Percentiles rank a stretch among this genome's conserved stretches.
These are phyloP conservation scores for Rhynchonycteris naso DNA, from an alignment of 2,797 vertebrate species.

Conservation along the genomic window DNA sequence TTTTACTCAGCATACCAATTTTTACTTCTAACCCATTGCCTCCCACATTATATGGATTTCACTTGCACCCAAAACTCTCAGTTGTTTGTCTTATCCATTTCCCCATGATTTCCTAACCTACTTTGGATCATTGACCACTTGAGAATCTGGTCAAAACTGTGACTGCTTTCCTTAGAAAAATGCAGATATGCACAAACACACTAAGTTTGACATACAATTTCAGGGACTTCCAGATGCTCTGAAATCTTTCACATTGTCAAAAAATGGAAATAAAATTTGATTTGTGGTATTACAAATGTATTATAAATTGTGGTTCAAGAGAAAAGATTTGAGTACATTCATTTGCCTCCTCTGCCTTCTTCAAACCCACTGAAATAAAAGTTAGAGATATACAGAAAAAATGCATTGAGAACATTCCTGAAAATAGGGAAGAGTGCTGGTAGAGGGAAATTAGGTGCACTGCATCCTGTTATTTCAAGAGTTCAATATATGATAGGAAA, in stretches of 20 bases:
- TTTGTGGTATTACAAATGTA: conserved; percentile 48
- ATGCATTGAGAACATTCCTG: conserved; percentile 6
- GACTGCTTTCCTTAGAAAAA: conserved; percentile 32
- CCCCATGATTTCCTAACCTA: not conserved
- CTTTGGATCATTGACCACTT: not conserved
- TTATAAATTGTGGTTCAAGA: conserved; percentile 52
- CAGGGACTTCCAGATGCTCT: conserved; percentile 7
- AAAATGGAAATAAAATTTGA: conserved; percentile 1
- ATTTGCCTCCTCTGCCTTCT: conserved; percentile 31
- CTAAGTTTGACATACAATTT: not conserved
- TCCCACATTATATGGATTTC: not conserved
- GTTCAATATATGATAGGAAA: not conserved
- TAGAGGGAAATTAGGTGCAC: not conserved
- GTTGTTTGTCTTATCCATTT: not conserved
- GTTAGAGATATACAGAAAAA: conserved; percentile 1
- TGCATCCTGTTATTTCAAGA: conserved; percentile 14
- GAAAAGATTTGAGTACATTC: not conserved
- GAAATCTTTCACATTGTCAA: not conserved
- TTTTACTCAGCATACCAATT: not conserved
- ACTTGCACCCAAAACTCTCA: not conserved
- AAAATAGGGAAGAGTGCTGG: not conserved
- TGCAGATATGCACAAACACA: not conserved
- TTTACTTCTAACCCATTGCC: not conserved
- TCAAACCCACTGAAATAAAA: conserved; percentile 42
- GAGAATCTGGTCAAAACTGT: conserved; percentile 2